These are phyloP conservation scores for Pandemis cinnamomeana DNA, from an alignment of 2,888 invertebrate genomes.

Conservation along the genomic window DNA sequence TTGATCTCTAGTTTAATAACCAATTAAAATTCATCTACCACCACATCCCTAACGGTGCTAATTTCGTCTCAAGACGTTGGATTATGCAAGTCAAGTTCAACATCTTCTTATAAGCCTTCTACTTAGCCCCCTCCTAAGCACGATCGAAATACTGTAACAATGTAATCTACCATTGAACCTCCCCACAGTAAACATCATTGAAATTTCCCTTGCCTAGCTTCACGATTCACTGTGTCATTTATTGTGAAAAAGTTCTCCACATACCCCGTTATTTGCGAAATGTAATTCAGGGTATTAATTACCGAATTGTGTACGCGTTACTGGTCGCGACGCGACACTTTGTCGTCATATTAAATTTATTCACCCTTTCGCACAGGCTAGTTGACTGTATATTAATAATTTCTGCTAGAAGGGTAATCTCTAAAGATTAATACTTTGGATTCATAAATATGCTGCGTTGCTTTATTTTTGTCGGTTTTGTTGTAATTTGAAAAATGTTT, in stretches of 20 bases:
- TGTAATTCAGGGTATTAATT: conserved; percentile 71
- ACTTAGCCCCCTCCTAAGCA: conserved; percentile 32
- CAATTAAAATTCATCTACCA: neutral
- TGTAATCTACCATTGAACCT: neutral
- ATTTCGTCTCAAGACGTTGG: conserved; percentile 29
- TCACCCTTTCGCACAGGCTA: conserved; percentile 76
- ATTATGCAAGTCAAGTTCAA: conserved; percentile 31
- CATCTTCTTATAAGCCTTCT: conserved; percentile 31
- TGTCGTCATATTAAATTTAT: conserved; percentile 65
- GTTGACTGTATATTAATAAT: conserved; percentile 79
- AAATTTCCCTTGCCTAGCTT: neutral
- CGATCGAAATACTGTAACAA: neutral
- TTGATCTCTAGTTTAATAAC: no score
- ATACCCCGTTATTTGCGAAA: conserved; percentile 43
- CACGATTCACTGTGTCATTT: neutral
- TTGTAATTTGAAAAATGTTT: neutral
- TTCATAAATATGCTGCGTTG: conserved; percentile 33
- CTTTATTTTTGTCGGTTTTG: conserved; percentile 17
- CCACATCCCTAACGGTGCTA: conserved; percentile 7
- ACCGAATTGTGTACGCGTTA: conserved; percentile 76
- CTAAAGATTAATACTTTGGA: conserved; percentile 68
- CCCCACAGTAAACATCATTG: neutral
- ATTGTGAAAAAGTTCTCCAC: neutral
- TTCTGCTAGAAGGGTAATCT: conserved; percentile 66
- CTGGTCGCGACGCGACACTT: conserved; percentile 71